Conservation (phyloP, 2,797 vertebrate genomes). For the Gallirallus australis region DNA sequence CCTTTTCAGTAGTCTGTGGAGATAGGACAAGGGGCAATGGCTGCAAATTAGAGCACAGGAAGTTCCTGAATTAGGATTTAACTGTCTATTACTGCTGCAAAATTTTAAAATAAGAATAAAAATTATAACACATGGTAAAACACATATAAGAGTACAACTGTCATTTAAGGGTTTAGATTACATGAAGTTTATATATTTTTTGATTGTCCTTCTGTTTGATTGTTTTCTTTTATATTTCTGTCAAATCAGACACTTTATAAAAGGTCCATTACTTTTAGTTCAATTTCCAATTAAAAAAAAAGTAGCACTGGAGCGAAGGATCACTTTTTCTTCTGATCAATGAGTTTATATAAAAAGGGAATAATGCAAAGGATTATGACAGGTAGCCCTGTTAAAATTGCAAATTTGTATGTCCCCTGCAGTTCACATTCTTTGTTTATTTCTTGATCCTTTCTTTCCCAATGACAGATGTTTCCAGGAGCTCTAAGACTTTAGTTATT, state of each 20-base stretch:
- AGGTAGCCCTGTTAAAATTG: not conserved
- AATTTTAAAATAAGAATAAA: not conserved
- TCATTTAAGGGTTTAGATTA: not conserved
- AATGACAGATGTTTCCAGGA: not conserved
- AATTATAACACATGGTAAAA: not conserved
- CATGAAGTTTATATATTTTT: not conserved
- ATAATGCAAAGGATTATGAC: not conserved
- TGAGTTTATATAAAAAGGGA: not conserved
- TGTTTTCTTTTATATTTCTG: not conserved
- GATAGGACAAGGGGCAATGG: too few species aligned
- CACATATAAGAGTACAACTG: not conserved
- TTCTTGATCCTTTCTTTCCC: not conserved
- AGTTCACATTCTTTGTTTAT: not conserved
- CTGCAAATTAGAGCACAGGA: too few species aligned
- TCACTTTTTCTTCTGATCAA: not conserved
- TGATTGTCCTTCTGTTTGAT: not conserved
- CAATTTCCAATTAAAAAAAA: not conserved
- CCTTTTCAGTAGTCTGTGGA: too few species aligned
- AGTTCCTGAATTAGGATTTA: not conserved
- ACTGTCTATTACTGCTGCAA: not conserved
- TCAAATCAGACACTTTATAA: not conserved
- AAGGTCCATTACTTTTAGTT: not conserved
- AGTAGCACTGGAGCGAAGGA: not conserved
- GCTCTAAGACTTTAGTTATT: constrained; percentile 13
- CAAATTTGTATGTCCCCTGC: not conserved